Base-by-base conservation (phyloP, 2,797 vertebrate species). In the Rhinella marina region DNA sequence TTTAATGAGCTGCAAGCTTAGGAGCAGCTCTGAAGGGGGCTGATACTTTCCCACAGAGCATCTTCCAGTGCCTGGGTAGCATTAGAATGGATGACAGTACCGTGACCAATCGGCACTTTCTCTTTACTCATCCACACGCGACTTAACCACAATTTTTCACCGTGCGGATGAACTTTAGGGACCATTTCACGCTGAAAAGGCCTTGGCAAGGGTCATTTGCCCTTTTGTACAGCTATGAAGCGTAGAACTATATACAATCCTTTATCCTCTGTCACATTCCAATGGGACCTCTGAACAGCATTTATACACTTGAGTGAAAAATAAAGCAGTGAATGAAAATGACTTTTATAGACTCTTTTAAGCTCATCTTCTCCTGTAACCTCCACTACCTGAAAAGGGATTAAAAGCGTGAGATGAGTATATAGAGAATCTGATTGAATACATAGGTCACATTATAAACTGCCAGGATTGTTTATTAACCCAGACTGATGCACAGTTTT, bases 271-370 rank as follows among this genome's bases (percentile, higher is more conserved):
- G 96, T 96, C 95, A 95, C 95, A 94, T 96, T 96, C 95, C 95
- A 92, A 94, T 94, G 95, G 94, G 92, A 93, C 94, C 95, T 94
- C 94, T 93, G 94, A 94, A 93, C 92, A 93, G 94, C 93, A 95
- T 97, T 97, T 96, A 96, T 96, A 95, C 95, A 93, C 96, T 97
- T 96, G 95, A 96, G 96, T 96, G 95, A 95, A 96, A 97, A 97
- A 97, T 96, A 97, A 97, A 96, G 96, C 95, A 95, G 95, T 98
- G 95, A 98, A 97, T 97, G 95, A 96, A 96, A 95, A 93, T 97
- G 97, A 99, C 97, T 98, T 99, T 98, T 98, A 99, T 98, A 97
- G 97, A 98, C 97, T 98, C 96, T 95, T 97, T 97, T 94, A 94
- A 98, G 97, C 97, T 96, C 94, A 95, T 96, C 94, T 95, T 94